Conservation (phyloP, 2,797 vertebrate genomes). For the Simalia tracyae region DNA sequence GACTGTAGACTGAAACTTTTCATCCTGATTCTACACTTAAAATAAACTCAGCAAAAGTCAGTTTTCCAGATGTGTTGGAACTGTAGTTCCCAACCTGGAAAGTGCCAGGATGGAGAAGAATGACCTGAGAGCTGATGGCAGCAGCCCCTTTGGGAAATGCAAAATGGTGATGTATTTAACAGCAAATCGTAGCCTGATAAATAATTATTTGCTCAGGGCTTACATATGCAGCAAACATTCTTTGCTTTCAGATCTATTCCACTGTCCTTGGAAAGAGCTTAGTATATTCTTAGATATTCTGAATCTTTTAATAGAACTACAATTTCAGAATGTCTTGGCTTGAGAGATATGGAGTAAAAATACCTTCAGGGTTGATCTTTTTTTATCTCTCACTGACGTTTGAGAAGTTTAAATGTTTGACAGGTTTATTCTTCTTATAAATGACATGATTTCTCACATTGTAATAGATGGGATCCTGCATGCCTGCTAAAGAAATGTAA, state of each 20-base stretch:
- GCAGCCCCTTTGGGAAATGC: slow-evolving; percentile 35
- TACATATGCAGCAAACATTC: neutral
- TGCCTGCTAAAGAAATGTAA: neutral
- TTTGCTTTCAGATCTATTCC: neutral
- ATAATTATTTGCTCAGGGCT: slow-evolving; percentile 40
- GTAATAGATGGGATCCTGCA: neutral
- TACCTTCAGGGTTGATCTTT: neutral
- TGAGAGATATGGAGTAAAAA: neutral
- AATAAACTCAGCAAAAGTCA: neutral
- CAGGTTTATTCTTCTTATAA: neutral
- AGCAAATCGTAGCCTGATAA: slow-evolving; percentile 23
- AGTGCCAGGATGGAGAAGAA: neutral
- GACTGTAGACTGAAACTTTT: neutral
- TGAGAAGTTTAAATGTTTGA: neutral
- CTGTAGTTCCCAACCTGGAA: neutral
- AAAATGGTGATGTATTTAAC: slow-evolving; percentile 60
- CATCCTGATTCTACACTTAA: neutral
- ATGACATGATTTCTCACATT: neutral
- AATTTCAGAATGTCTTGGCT: neutral
- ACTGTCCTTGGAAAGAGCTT: neutral
- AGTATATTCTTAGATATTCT: neutral
- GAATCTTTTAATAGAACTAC: neutral
- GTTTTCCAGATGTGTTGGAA: neutral
- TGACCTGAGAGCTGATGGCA: neutral
- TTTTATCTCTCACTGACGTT: neutral